Percentiles rank a stretch among this genome's conserved stretches.
Conservation (phyloP, 2,888 invertebrate genomes). For the Lasioglossum morio region DNA sequence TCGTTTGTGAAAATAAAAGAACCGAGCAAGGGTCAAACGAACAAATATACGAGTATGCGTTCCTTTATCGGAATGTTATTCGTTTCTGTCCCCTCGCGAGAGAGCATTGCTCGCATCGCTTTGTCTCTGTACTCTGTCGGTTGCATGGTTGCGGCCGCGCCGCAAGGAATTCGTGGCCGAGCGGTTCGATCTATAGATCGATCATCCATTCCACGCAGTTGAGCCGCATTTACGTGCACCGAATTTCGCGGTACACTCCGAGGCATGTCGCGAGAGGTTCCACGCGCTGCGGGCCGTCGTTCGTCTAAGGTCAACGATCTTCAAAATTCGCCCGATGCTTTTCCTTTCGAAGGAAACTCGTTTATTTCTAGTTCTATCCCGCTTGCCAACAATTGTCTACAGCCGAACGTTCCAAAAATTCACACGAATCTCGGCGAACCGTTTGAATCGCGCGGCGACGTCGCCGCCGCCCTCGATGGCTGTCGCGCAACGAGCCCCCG, state of each 20-base stretch:
- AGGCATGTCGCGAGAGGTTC: constrained; percentile 48
- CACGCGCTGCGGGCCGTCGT: constrained; percentile 59
- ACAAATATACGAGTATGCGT: constrained; percentile 25
- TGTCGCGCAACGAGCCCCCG: background rate
- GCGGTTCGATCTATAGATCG: constrained; percentile 54
- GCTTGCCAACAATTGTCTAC: background rate
- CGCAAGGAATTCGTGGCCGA: constrained; percentile 54
- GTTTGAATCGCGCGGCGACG: background rate
- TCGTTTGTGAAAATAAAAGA: background rate
- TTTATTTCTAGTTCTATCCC: background rate
- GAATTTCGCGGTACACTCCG: constrained; percentile 55
- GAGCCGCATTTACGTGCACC: constrained; percentile 54
- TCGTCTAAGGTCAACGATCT: constrained; percentile 72
- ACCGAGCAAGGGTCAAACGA: background rate
- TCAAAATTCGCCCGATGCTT: constrained; percentile 10
- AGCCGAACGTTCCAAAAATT: background rate
- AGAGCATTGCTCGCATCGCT: constrained; percentile 42
- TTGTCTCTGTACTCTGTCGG: constrained; percentile 12
- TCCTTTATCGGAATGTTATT: constrained; percentile 42
- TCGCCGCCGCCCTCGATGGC: background rate
- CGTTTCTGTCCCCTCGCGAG: constrained; percentile 28
- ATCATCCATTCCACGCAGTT: constrained; percentile 54
- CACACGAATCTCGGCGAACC: background rate
- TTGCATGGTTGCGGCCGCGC: constrained; percentile 35
- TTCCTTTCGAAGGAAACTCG: background rate